Evolutionary conservation across 2,888 invertebrate species (phyloP).

Genomic region (Nyleta sp.): DNA sequence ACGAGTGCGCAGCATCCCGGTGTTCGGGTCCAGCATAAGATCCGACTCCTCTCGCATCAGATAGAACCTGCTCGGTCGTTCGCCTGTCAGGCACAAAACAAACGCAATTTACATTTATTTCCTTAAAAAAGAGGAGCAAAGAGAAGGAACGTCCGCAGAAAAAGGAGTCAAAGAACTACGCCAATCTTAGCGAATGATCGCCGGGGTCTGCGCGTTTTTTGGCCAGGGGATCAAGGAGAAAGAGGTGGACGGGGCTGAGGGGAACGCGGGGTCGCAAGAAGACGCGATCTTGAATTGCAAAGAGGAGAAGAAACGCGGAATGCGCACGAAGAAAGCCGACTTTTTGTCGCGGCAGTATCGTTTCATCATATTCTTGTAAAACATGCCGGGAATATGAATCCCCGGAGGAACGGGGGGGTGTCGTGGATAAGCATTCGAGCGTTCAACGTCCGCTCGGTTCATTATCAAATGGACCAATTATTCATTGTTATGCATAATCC

Average conservation of each 20-base stretch:
- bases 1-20: slow-evolving; percentile 91
- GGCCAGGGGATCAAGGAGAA: slow-evolving; percentile 26
- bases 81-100: slow-evolving; percentile 83
- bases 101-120: slow-evolving; percentile 65
- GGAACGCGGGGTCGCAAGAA: slow-evolving; percentile 32
- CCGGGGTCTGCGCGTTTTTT: slow-evolving; percentile 57
- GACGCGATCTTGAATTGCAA: slow-evolving; percentile 56
- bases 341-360: slow-evolving; percentile 44
- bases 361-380: slow-evolving; percentile 36
- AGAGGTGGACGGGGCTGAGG: not conserved
- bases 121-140: slow-evolving; percentile 58
- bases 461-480: slow-evolving; percentile 16
- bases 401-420: not conserved
- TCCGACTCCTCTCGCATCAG: slow-evolving; percentile 75
- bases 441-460: not conserved
- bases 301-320: slow-evolving; percentile 45
- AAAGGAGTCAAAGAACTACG: slow-evolving; percentile 45
- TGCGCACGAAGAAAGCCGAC: slow-evolving; percentile 36
- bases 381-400: slow-evolving; percentile 10
- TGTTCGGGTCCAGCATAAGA: slow-evolving; percentile 88
- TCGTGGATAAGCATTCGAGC: too few relatives aligned
- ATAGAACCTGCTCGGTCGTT: slow-evolving; percentile 82
- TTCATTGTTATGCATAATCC: slow-evolving; percentile 9
- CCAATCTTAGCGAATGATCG: slow-evolving; percentile 59
- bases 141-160: slow-evolving; percentile 47